Conservation (phyloP, 2,888 invertebrate genomes). For the Graphium colonna region DNA sequence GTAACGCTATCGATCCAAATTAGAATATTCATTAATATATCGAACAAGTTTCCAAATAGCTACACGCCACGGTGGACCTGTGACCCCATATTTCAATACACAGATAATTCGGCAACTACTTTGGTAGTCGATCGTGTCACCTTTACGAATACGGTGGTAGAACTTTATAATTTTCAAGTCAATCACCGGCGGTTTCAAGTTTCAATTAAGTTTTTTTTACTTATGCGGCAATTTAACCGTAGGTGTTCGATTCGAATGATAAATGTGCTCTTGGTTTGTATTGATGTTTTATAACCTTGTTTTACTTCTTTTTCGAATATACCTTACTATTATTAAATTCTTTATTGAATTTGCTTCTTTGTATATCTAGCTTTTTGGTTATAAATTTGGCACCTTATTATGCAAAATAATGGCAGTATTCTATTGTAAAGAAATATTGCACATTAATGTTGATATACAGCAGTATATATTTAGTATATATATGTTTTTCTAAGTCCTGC, state of each 20-base stretch:
- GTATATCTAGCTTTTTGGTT: too few relatives aligned
- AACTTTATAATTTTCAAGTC: conserved; percentile 20
- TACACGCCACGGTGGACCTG: conserved; percentile 11
- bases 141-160: conserved; percentile 5
- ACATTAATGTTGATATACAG: too few relatives aligned
- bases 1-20: conserved; percentile 16
- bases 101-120: conserved; percentile 21
- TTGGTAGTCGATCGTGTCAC: conserved; percentile 17
- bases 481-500: too few relatives aligned
- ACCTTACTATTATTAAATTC: background rate
- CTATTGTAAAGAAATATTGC: too few relatives aligned
- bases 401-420: too few relatives aligned
- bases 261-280: conserved; percentile 1
- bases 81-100: conserved; percentile 16
- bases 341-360: background rate
- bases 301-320: background rate
- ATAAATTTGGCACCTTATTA: too few relatives aligned
- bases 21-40: conserved; percentile 23
- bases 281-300: background rate
- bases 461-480: too few relatives aligned
- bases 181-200: conserved; percentile 15
- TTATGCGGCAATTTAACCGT: conserved; percentile 5
- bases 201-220: conserved; percentile 9
- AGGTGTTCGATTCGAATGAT: conserved; percentile 8
- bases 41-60: conserved; percentile 15